Evolutionary conservation across 2,113 vertebrate genomes (phyloP), one percentile per base, ranked within the genome.

Genomic region (Syngnathus floridae): DNA sequence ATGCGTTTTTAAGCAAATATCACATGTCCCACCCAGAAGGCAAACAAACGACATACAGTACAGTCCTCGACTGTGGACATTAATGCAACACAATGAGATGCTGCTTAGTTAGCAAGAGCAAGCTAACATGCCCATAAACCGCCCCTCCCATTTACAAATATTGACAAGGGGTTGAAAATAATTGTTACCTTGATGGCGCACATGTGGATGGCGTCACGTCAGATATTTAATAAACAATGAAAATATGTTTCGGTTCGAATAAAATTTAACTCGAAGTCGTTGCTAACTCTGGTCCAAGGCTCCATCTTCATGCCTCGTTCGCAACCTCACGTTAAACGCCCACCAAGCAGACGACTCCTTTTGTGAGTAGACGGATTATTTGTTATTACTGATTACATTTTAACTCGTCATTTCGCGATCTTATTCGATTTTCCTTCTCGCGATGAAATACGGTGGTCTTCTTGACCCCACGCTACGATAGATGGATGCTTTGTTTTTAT

Each of bases 181-280:
- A 26, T 54, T 8, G 0, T 79, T 83, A 87, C 86, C 86, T 79
- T 45, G 2, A 5, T 8, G 19, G 10, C 4, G 66, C 19, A 56
- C 75, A 75, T 70, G 35, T 56, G 65, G 38, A 55, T 22, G 52
- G 7, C 26, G 51, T 38, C 4, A 66, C 58, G 40, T 52, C 8
- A 22, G 2, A 13, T 19, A 37, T 35, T 26, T 4, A 2, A 8
- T 2, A 31, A 41, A 52, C 40, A 41, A 13, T 41, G 11, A 41
- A 41, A 26, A 14, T 9, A 12, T 40, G 21, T 59, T 26, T 52
- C 19, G 54, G 5, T 5, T 17, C 13, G 4, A 17, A 26, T 0
- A 2, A 5, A 35, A 31, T 35, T 40, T 43, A 59, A 52, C 62
- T 65, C 55, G 22, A 11, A 46, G 3, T 62, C 38, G 57, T n/a